These are phyloP conservation scores for Tringa solitaria DNA, from an alignment of 2,113 vertebrate genomes.

Conservation along the genomic window DNA sequence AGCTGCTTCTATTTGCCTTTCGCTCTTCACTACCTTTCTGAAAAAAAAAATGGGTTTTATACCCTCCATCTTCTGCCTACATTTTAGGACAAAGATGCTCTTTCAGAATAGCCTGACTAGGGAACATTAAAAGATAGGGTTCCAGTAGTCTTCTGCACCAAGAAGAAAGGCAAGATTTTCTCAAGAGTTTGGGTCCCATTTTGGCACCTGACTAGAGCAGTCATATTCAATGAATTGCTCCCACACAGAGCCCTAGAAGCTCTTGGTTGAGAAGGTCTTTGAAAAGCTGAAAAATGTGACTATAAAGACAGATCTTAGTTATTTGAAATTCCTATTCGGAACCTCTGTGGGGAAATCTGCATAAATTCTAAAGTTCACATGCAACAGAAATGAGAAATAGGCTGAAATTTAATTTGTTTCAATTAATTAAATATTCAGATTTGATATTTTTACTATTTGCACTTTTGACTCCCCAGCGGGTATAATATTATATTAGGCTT, in stretches of 20 bases:
- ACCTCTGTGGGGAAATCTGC: not conserved
- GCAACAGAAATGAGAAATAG: slow-evolving; percentile 14
- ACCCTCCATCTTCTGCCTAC: not conserved
- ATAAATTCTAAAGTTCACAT: not conserved
- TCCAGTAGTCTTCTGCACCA: not conserved
- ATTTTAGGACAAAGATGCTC: not conserved
- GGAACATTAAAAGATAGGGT: not conserved
- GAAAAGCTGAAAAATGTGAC: not conserved
- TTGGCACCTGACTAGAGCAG: not conserved
- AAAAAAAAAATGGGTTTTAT: not conserved
- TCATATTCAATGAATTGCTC: not conserved
- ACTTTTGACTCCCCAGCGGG: slow-evolving; percentile 70
- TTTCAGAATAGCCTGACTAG: not conserved
- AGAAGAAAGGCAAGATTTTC: not conserved
- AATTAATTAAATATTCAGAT: slow-evolving; percentile 63
- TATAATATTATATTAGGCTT: slow-evolving; percentile 79
- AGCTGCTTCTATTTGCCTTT: not conserved
- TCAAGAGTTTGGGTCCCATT: not conserved
- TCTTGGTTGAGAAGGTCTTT: not conserved
- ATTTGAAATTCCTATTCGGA: not conserved
- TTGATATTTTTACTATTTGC: slow-evolving; percentile 55
- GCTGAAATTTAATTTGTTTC: slow-evolving; percentile 46
- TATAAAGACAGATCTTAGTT: not conserved
- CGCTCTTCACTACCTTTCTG: not conserved
- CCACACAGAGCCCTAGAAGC: not conserved